Percentiles rank a stretch among this genome's conserved stretches.
Conservation (phyloP, 2,113 vertebrate species). For the Emberiza fucata region DNA sequence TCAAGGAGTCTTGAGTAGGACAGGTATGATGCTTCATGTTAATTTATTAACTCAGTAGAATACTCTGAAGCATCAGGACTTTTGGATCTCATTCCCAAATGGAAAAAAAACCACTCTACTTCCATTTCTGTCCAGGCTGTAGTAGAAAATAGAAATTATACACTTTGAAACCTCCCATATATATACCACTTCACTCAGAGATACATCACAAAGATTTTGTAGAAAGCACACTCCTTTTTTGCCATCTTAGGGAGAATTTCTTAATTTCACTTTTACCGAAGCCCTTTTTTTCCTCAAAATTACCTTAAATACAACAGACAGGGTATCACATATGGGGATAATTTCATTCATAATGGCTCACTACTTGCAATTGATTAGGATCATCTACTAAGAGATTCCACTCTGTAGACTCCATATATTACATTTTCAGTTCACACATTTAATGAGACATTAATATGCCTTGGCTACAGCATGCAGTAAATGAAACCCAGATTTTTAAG, state of each 20-base stretch:
- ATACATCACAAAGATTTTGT: neutral
- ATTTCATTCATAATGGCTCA: neutral
- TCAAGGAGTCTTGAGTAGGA: neutral
- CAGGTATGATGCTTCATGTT: neutral
- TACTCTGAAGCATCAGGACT: neutral
- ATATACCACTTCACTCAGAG: neutral
- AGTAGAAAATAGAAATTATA: neutral
- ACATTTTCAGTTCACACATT: neutral
- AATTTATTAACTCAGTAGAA: conserved; percentile 47
- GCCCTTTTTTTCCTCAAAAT: neutral
- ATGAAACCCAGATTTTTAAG: neutral
- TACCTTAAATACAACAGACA: neutral
- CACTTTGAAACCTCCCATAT: neutral
- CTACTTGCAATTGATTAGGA: neutral
- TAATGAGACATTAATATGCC: neutral
- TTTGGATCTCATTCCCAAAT: neutral
- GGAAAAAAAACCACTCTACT: neutral
- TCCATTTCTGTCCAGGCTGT: conserved; percentile 19
- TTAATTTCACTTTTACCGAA: neutral
- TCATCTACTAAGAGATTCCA: neutral
- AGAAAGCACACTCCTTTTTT: neutral
- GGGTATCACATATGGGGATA: neutral
- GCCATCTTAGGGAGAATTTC: neutral
- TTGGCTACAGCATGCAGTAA: neutral
- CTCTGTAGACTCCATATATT: neutral